A percentile compares a stretch with the other conserved stretches of the same genome.
phyloP scores from a whole-genome alignment of 2,797 vertebrate genomes.

The Onychomys leucogaster region DNA sequence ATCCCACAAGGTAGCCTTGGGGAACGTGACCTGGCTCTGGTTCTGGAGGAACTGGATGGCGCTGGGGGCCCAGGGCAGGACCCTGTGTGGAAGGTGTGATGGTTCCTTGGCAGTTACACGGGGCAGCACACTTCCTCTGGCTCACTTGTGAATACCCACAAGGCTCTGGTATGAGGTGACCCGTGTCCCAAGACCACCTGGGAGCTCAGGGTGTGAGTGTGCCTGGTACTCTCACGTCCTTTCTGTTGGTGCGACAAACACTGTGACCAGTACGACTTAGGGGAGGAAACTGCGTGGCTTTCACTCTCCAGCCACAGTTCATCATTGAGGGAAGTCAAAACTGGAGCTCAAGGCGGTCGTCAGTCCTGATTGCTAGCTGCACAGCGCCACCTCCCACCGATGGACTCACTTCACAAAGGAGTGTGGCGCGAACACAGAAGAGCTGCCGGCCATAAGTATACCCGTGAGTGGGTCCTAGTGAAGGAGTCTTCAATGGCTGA shows the following conservation, averaged over 20 bases:
- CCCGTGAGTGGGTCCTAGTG: background rate
- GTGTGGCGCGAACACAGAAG: background rate
- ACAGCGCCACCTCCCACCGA: background rate
- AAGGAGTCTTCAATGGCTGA: background rate
- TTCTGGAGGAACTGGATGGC: background rate
- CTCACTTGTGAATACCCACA: background rate
- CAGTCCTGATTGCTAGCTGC: too few relatives aligned
- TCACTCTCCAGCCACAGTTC: background rate
- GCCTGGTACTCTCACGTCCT: background rate
- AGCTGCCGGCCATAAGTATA: background rate
- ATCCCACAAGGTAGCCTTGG: accelerated
- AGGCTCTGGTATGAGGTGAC: too few relatives aligned
- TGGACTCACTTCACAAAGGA: background rate
- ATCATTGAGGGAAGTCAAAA: background rate
- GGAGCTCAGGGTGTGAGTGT: background rate
- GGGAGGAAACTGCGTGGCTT: background rate
- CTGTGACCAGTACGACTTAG: background rate
- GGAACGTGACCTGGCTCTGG: background rate
- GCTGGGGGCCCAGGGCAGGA: background rate
- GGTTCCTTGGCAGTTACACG: background rate
- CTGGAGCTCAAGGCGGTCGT: background rate
- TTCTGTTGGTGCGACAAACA: background rate
- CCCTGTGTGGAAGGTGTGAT: background rate
- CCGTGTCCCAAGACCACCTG: background rate
- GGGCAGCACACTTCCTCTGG: background rate